Conservation (phyloP, 2,797 vertebrate genomes). For the Microhierax caerulescens region DNA sequence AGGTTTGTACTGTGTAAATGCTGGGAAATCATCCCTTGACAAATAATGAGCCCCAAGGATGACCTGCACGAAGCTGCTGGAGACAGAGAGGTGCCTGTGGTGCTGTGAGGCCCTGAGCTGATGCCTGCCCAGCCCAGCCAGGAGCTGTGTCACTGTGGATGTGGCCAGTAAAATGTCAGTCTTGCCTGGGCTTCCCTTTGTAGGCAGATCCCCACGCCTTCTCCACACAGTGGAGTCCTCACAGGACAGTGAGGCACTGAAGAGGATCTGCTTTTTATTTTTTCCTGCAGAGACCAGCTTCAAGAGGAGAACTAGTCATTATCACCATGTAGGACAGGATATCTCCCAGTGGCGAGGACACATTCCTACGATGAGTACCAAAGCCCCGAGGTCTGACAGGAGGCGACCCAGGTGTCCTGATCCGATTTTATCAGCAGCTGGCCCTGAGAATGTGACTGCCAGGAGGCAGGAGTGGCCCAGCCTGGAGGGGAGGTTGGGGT, state of each 20-base stretch:
- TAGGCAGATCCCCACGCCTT: neutral
- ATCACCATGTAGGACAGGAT: fast-evolving
- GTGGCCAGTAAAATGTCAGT: neutral
- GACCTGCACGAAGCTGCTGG: neutral
- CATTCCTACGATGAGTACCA: neutral
- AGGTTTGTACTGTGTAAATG: neutral
- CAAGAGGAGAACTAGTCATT: neutral
- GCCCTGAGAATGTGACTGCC: neutral
- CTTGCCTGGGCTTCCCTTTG: neutral
- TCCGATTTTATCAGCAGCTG: neutral
- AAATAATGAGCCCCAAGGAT: neutral
- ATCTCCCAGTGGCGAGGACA: fast-evolving
- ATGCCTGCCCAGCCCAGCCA: neutral
- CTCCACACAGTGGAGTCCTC: too few relatives aligned
- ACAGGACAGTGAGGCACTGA: neutral
- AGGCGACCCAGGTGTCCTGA: neutral
- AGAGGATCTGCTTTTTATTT: neutral
- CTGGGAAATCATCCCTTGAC: neutral
- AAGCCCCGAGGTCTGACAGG: neutral
- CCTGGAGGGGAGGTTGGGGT: neutral
- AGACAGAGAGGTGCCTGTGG: neutral
- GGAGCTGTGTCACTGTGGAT: fast-evolving
- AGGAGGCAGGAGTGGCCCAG: neutral
- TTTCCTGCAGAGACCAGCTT: neutral
- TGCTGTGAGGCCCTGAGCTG: neutral